Base-by-base conservation (phyloP, 92 coral and sea anemone species). In the Pocillopora meandrina region DNA sequence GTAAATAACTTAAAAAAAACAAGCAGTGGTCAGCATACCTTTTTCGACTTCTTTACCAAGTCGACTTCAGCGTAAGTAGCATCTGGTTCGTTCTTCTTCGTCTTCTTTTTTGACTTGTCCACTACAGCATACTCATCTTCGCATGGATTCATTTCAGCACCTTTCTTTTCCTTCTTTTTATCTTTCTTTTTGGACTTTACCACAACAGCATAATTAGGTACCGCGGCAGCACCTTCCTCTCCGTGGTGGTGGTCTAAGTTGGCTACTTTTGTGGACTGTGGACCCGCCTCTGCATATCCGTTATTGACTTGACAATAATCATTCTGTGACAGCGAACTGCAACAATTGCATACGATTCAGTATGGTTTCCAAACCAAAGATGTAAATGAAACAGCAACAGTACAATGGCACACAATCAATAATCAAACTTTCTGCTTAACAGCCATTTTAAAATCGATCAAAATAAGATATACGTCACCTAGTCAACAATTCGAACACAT, bases 81-180 rank as follows among this genome's bases (percentile, higher is more conserved):
- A 14, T 57, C 80, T 5, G 47, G 49, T 76, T 26, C 42, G 21
- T 69, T 49, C 16, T 76, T 5, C 56, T 76, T 76, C 8, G 33
- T 60, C 80, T 20, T 76, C 67, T 76, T 76, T 33, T 42, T 42
- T 16, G 79, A 75, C 18, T 75, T 75, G 66, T 75, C 79, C 67
- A 75, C 79, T 0, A 18, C 49, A 21, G 79, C 67, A 26, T 75
- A 75, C 23, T 75, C 1, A 33, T 11, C 31, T 26, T 26, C 31
- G 0, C 1, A 0, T 1, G 1, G 31, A 0, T 26, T 26, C 31
- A 0, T 0, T 1, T 26, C 31, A 0, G 31, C 31, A 26, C 1
- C 31, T 26, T 26, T 26, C 31, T 26, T 26, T 0, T 26, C 31
- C 0, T 26, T 26, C 31, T 26, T 26, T 26, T 26, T 26, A 0